Percentiles rank a stretch among this genome's conserved stretches.
Conservation (phyloP, 2,113 vertebrate genomes). For the Gnathonemus longibarbis region DNA sequence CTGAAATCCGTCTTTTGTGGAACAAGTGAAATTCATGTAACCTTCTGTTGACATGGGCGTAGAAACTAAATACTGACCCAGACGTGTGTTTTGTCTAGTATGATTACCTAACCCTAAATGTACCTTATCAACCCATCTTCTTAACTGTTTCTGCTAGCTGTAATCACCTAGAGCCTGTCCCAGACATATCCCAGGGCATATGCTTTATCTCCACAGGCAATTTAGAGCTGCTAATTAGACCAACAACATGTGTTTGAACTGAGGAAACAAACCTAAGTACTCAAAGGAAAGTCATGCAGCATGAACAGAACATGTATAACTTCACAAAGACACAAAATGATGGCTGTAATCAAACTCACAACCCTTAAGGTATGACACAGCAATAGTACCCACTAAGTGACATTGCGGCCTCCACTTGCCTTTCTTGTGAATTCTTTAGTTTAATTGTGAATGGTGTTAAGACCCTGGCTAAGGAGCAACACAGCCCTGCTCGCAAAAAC, state of each 20-base stretch:
- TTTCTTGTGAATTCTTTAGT: neutral
- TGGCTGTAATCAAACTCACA: neutral
- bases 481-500: neutral
- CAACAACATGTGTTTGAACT: neutral
- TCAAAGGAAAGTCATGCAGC: neutral
- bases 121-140: neutral
- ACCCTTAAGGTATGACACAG: neutral
- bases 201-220: neutral
- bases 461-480: neutral
- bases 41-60: neutral
- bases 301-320: neutral
- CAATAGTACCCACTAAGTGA: neutral
- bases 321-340: neutral
- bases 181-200: neutral
- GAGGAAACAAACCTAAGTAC: neutral
- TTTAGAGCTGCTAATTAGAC: neutral
- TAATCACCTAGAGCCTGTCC: neutral
- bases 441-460: neutral
- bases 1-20: neutral
- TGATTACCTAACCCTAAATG: neutral
- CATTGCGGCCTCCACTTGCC: neutral
- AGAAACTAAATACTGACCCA: neutral
- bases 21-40: neutral
- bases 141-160: neutral
- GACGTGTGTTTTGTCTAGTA: neutral